Conservation (phyloP, 2,888 invertebrate genomes). For the Arge pagana region DNA sequence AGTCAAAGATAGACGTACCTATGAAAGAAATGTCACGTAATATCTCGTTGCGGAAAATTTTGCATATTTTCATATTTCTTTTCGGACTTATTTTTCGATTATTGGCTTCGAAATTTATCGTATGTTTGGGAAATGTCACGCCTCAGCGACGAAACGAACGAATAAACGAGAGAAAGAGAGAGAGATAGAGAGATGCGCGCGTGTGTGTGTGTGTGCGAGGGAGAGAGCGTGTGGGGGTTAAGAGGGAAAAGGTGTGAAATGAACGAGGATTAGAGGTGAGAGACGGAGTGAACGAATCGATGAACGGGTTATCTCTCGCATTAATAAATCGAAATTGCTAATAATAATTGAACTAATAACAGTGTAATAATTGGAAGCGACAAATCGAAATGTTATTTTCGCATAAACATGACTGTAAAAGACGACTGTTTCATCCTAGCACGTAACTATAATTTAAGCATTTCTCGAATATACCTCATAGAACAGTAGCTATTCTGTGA, state of each 20-base stretch:
- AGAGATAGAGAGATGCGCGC: background rate
- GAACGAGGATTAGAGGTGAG: no score
- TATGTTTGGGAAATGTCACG: conserved; percentile 18
- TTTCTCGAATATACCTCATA: conserved; percentile 39
- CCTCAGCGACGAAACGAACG: conserved; percentile 9
- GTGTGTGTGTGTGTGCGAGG: no score
- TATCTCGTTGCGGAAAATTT: conserved; percentile 17
- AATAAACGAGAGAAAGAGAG: conserved; percentile 7
- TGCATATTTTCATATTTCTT: no score
- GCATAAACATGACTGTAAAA: conserved; percentile 21
- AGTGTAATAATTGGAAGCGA: no score
- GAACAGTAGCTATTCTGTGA: conserved; percentile 22
- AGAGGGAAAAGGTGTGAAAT: no score
- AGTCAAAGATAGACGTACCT: conserved; percentile 22
- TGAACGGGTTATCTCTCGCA: no score
- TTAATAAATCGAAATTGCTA: no score
- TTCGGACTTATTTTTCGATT: no score
- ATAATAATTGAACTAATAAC: no score
- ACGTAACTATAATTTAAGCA: conserved; percentile 27
- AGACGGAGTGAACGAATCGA: no score
- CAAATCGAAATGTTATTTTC: conserved; percentile 19
- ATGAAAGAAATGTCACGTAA: conserved; percentile 12
- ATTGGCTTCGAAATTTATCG: no score
- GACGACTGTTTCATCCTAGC: conserved; percentile 22
- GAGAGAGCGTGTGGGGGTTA: no score